Evolutionary conservation across 2,888 invertebrate genomes (phyloP).

Genomic region (Temnothorax ravouxi): DNA sequence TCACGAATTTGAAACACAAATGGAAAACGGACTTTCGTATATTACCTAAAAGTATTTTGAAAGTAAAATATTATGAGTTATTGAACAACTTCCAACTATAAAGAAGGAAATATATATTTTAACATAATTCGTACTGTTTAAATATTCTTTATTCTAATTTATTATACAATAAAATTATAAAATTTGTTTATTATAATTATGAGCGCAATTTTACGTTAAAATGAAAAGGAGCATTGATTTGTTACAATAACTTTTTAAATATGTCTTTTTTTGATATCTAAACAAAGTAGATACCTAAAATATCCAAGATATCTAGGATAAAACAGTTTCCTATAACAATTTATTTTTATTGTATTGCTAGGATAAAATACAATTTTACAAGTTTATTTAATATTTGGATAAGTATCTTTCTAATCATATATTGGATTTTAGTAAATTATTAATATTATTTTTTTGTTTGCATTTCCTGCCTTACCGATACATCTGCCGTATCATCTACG

Average conservation of each 20-base stretch:
- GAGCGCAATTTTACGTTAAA: not conserved
- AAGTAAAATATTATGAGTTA: not conserved
- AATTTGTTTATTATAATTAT: conserved; percentile 2
- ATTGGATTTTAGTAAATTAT: conserved; percentile 3
- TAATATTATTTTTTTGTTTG: not conserved
- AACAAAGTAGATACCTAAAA: not conserved
- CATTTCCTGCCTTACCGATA: conserved; percentile 33
- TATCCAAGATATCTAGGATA: not conserved
- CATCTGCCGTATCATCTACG: not conserved
- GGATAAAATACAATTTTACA: not conserved
- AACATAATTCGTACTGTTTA: not conserved
- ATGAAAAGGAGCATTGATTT: not conserved
- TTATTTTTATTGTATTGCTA: not conserved
- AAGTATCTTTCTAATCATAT: not conserved
- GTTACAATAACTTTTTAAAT: not conserved
- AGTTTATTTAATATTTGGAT: not conserved
- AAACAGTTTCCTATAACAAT: conserved; percentile 30
- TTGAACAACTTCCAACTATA: not conserved
- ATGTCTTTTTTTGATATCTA: not conserved
- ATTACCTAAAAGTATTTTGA: not conserved
- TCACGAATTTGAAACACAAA: not conserved
- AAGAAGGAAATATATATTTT: not conserved
- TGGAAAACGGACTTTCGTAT: not conserved
- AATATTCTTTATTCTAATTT: not conserved
- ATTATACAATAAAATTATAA: not conserved